A percentile compares a stretch with the other conserved stretches of the same genome.
phyloP scores from a whole-genome alignment of 2,888 invertebrate genomes.

The Amorpha juglandis region DNA sequence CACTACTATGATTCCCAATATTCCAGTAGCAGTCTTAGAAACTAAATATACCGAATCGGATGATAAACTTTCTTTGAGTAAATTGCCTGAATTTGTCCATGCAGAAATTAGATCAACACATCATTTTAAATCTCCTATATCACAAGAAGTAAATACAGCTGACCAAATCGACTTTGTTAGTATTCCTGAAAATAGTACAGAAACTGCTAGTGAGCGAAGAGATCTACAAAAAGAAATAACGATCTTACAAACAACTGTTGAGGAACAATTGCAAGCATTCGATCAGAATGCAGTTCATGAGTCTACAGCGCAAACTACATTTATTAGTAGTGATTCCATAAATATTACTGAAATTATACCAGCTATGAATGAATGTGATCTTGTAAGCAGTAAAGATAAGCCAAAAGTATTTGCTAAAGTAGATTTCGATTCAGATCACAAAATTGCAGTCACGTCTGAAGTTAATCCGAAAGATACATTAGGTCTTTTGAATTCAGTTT shows the following conservation, averaged over 20 bases:
- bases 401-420: conserved; percentile 77
- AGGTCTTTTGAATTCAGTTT: conserved; percentile 52
- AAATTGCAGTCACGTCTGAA: conserved; percentile 78
- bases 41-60: conserved; percentile 87
- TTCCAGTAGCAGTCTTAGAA: conserved; percentile 86
- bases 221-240: conserved; percentile 72
- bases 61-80: conserved; percentile 71
- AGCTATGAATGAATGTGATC: conserved; percentile 78
- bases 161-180: conserved; percentile 64
- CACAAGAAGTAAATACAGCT: conserved; percentile 74
- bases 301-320: conserved; percentile 80
- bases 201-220: conserved; percentile 61
- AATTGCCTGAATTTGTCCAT: conserved; percentile 49
- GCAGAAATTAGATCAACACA: conserved; percentile 59
- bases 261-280: conserved; percentile 81
- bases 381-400: conserved; percentile 63
- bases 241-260: conserved; percentile 63
- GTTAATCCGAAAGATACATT: conserved; percentile 64
- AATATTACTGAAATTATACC: conserved; percentile 83
- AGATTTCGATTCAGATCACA: conserved; percentile 79
- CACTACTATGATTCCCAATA: conserved; percentile 82
- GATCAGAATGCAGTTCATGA: conserved; percentile 81
- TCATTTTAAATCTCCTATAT: conserved; percentile 71
- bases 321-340: conserved; percentile 85
- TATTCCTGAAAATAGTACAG: conserved; percentile 41